These are phyloP conservation scores for Scaptomyza tumidula DNA, from an alignment of 2,888 invertebrate genomes.

Conservation along the genomic window DNA sequence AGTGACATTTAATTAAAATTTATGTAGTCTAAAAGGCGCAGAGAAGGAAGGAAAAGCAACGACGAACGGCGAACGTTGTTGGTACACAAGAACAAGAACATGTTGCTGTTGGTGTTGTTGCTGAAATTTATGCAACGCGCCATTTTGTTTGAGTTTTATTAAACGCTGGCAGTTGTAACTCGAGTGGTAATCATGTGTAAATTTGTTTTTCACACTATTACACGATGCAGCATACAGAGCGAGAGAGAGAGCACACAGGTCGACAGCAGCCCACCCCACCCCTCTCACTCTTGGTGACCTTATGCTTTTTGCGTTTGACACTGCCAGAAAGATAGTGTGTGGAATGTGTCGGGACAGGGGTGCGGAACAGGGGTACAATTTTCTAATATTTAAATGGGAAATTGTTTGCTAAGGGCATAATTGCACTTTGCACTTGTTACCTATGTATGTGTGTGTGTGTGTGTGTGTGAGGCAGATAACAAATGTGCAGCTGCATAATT, in stretches of 20 bases:
- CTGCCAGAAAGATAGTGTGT: slow-evolving; percentile 29
- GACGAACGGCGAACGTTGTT: no score
- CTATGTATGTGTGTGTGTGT: slow-evolving; percentile 4
- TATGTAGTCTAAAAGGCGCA: slow-evolving; percentile 79
- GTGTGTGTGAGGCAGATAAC: slow-evolving; percentile 17
- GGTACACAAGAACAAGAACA: slow-evolving; percentile 7
- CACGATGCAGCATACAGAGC: neutral
- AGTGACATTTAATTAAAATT: slow-evolving; percentile 84
- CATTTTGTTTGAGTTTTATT: slow-evolving; percentile 81
- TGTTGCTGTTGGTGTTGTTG: neutral
- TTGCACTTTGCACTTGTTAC: slow-evolving; percentile 51
- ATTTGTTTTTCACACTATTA: slow-evolving; percentile 76
- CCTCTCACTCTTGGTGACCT: neutral
- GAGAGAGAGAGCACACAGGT: slow-evolving; percentile 37
- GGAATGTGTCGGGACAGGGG: slow-evolving; percentile 32
- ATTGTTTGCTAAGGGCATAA: slow-evolving; percentile 60
- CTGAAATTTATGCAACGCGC: slow-evolving; percentile 78
- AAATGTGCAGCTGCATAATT: slow-evolving; percentile 47
- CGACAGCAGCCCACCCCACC: slow-evolving; percentile 2
- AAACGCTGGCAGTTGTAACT: slow-evolving; percentile 70
- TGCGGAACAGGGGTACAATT: slow-evolving; percentile 36
- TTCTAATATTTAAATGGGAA: slow-evolving; percentile 78
- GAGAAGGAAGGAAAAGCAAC: slow-evolving; percentile 24
- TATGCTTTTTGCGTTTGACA: slow-evolving; percentile 18
- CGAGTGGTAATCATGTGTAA: slow-evolving; percentile 77